These are phyloP conservation scores for Phaedon cochleariae DNA, from an alignment of 2,888 invertebrate genomes.

Conservation along the genomic window DNA sequence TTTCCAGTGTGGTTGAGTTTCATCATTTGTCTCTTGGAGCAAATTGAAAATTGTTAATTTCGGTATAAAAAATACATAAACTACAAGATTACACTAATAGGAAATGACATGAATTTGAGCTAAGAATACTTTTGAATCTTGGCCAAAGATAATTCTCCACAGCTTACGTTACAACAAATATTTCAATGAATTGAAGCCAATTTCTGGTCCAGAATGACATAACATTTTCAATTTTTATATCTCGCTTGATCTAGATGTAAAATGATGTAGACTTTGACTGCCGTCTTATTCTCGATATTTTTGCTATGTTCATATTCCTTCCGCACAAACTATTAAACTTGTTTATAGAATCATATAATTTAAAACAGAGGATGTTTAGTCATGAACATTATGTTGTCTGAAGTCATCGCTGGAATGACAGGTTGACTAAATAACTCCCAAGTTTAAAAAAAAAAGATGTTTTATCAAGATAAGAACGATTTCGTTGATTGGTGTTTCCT, in stretches of 20 bases:
- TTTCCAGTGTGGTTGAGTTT: not conserved
- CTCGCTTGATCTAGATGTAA: not conserved
- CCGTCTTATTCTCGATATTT: too few species aligned
- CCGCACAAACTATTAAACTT: too few species aligned
- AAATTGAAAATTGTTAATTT: not conserved
- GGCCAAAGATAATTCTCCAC: constrained; percentile 11
- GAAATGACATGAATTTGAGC: constrained; percentile 14
- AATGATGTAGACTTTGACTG: not conserved
- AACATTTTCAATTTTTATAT: not conserved
- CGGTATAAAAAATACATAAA: constrained; percentile 3
- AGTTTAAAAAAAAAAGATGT: too few species aligned
- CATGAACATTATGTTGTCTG: too few species aligned
- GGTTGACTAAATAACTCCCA: too few species aligned
- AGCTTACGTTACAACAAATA: constrained; percentile 10
- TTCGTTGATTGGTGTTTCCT: too few species aligned
- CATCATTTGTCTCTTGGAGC: not conserved
- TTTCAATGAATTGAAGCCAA: constrained; percentile 11
- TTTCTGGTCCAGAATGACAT: not conserved
- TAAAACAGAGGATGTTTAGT: too few species aligned
- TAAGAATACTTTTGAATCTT: constrained; percentile 16
- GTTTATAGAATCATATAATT: too few species aligned
- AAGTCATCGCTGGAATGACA: too few species aligned
- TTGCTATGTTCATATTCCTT: too few species aligned
- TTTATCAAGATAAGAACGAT: too few species aligned
- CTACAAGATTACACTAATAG: constrained; percentile 9